Evolutionary conservation across 2,113 vertebrate genomes (phyloP).

Genomic region (Cochlearius cochlearius): DNA sequence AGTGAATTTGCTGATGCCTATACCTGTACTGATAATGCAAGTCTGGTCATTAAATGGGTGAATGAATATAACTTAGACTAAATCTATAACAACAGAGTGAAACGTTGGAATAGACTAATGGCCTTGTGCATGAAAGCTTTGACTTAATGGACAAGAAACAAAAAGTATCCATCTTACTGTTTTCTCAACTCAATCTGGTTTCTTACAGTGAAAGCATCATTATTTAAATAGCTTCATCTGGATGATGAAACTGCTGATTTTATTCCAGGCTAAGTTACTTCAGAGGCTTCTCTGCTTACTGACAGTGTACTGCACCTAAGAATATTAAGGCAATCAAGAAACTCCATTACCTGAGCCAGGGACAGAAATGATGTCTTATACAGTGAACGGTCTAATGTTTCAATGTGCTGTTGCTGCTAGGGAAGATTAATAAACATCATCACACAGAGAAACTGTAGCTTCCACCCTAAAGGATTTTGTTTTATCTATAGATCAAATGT

Average conservation of each 20-base stretch:
- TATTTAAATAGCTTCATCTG: conserved; percentile 38
- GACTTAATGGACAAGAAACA: neutral
- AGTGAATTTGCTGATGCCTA: neutral
- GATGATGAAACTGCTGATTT: conserved; percentile 37
- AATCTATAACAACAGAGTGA: neutral
- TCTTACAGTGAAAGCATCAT: conserved; percentile 2
- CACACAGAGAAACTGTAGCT: neutral
- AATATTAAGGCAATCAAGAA: conserved; percentile 20
- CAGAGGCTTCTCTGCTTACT: neutral
- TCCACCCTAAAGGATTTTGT: neutral
- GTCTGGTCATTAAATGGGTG: neutral
- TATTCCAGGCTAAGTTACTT: conserved; percentile 1
- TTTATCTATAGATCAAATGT: neutral
- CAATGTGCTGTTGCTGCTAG: neutral
- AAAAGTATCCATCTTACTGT: conserved; percentile 7
- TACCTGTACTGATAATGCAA: neutral
- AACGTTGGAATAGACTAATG: neutral
- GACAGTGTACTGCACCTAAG: neutral
- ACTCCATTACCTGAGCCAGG: neutral
- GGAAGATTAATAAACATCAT: neutral
- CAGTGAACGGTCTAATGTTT: conserved; percentile 12
- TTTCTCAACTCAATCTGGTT: conserved; percentile 31
- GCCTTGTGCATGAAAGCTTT: neutral
- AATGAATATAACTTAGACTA: neutral
- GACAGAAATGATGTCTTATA: neutral